Evolutionary conservation across 2,113 vertebrate species (phyloP).

Genomic region (Albula glossodonta): DNA sequence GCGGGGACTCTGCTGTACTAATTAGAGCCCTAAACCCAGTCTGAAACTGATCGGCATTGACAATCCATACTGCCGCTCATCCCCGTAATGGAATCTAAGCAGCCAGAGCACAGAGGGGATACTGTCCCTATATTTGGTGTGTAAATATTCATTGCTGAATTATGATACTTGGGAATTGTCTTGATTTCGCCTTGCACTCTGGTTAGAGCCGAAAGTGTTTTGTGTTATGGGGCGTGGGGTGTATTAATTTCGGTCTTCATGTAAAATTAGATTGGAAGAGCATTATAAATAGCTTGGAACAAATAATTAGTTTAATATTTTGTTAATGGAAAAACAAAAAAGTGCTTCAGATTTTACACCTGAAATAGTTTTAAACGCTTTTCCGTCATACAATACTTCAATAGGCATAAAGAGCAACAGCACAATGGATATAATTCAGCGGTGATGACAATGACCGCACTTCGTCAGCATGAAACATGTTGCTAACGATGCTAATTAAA

Average conservation of each 20-base stretch:
- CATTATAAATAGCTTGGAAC: not conserved
- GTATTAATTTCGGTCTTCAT: not conserved
- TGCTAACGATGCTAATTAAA: slow-evolving; percentile 69
- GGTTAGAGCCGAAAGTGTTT: not conserved
- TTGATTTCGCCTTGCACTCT: not conserved
- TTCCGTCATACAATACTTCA: too few species aligned
- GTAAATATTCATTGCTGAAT: not conserved
- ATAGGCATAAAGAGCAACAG: not conserved
- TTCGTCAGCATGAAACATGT: slow-evolving; percentile 45
- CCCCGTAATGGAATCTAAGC: not conserved
- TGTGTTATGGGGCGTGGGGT: not conserved
- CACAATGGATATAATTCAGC: not conserved
- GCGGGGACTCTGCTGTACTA: slow-evolving; percentile 28
- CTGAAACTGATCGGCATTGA: slow-evolving; percentile 23
- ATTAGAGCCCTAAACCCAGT: slow-evolving; percentile 25
- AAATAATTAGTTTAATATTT: not conserved
- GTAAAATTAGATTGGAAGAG: not conserved
- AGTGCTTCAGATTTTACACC: not conserved
- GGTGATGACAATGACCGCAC: slow-evolving; percentile 7
- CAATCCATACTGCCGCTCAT: slow-evolving; percentile 3
- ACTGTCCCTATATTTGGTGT: not conserved
- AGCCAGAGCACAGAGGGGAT: not conserved
- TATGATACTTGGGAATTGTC: not conserved
- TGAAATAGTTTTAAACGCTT: too few species aligned
- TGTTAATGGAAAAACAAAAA: not conserved